Evolutionary conservation across 2,797 vertebrate species (phyloP).

Genomic region (Myioborus melanocephalus): DNA sequence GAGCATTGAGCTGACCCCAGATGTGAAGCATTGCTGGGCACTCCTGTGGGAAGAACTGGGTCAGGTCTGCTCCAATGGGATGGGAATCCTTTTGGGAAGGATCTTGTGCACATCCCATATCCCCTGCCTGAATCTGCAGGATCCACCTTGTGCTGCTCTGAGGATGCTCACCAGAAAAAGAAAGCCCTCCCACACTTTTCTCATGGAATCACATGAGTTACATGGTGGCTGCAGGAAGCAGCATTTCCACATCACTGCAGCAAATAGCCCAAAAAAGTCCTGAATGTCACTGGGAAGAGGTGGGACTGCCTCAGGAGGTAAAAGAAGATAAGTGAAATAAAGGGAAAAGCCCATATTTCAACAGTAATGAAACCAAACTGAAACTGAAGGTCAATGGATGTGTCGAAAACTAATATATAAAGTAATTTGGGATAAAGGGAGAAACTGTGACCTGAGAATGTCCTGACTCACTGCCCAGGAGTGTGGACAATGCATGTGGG

Average conservation of each 20-base stretch:
- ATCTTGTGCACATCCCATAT: background rate
- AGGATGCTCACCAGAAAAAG: background rate
- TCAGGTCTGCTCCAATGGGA: fast-evolving
- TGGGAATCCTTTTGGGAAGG: background rate
- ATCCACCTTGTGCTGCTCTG: background rate
- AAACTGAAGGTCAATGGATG: background rate
- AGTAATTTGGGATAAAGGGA: background rate
- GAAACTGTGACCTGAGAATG: background rate
- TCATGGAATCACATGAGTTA: conserved; percentile 49
- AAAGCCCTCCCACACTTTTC: conserved; percentile 48
- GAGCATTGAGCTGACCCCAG: background rate
- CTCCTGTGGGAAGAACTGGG: background rate
- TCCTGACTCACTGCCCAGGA: conserved; percentile 40
- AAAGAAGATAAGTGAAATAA: conserved; percentile 21
- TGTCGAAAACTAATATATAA: background rate
- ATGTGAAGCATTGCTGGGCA: background rate
- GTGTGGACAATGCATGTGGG: background rate
- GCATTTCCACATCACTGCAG: conserved; percentile 32
- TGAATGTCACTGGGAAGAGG: conserved; percentile 41
- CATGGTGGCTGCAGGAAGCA: conserved; percentile 9
- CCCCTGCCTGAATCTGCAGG: background rate
- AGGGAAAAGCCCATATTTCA: conserved; percentile 33
- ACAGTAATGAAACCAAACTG: background rate
- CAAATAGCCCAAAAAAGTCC: conserved; percentile 39
- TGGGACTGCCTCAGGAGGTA: conserved; percentile 12